Conservation (phyloP, 2,888 invertebrate genomes). For the Drymonia ruficornis region DNA sequence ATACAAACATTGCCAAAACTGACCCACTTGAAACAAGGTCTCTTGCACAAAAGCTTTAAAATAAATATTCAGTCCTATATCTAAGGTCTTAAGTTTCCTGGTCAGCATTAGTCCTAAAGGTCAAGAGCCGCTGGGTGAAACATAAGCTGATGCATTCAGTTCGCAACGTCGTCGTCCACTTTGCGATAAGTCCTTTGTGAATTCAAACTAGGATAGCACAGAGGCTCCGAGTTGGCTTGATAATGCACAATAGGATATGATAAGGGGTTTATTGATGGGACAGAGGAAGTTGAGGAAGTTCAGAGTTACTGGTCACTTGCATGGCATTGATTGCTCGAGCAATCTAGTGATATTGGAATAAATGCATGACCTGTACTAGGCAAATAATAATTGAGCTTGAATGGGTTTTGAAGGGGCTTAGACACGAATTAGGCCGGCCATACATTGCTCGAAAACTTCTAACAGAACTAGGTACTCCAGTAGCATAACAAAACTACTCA, state of each 20-base stretch:
- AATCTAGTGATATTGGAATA: too few species aligned
- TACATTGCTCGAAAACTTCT: too few species aligned
- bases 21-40: neutral
- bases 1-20: neutral
- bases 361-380: too few species aligned
- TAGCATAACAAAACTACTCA: too few species aligned
- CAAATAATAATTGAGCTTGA: too few species aligned
- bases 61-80: neutral
- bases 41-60: neutral
- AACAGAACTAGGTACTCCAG: too few species aligned
- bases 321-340: too few species aligned
- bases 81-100: neutral
- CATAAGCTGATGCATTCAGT: slow-evolving; percentile 1
- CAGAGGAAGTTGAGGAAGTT: neutral
- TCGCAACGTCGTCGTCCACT: neutral
- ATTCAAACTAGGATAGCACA: slow-evolving; percentile 7
- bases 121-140: neutral
- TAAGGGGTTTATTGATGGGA: neutral
- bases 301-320: too few species aligned
- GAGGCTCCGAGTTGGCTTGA: neutral
- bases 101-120: neutral
- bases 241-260: neutral
- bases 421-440: too few species aligned
- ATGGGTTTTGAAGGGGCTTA: too few species aligned
- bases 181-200: slow-evolving; percentile 14